Percentiles rank a stretch among this genome's conserved stretches.
Conservation (phyloP, 2,888 invertebrate genomes). For the Apodemia hepburni region DNA sequence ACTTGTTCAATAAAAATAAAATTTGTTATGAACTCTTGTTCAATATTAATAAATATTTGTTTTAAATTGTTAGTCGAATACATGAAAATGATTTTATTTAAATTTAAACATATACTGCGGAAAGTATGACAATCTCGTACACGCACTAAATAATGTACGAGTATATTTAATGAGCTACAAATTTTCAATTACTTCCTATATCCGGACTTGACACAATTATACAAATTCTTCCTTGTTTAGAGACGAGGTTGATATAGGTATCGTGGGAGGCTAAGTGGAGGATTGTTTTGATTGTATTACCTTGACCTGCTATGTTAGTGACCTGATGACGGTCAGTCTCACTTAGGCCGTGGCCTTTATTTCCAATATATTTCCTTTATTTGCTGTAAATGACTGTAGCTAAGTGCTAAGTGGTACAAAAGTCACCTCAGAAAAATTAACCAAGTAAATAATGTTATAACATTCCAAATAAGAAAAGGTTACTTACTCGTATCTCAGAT, state of each 20-base stretch:
- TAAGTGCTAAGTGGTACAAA: conserved; percentile 20
- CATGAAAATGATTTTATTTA: no score
- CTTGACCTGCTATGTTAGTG: conserved; percentile 15
- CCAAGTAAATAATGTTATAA: conserved; percentile 7
- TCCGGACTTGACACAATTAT: conserved; percentile 46
- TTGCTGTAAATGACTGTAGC: conserved; percentile 39
- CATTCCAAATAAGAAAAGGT: conserved; percentile 13
- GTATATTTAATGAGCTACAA: conserved; percentile 27
- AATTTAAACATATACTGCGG: not conserved
- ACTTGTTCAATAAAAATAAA: no score
- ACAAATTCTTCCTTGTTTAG: conserved; percentile 41
- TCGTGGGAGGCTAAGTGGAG: conserved; percentile 8
- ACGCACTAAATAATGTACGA: conserved; percentile 1
- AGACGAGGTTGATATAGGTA: conserved; percentile 4
- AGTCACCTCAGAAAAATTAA: conserved; percentile 13
- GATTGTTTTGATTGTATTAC: conserved; percentile 6
- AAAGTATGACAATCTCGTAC: not conserved
- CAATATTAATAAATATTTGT: no score
- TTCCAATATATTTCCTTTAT: conserved; percentile 51
- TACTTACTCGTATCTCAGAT: not conserved
- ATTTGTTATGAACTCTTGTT: no score
- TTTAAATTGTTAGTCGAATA: no score
- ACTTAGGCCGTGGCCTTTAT: conserved; percentile 25
- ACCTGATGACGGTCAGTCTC: conserved; percentile 22
- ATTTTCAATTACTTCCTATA: conserved; percentile 39